Percentiles rank a stretch among this genome's conserved stretches.
phyloP scores from a whole-genome alignment of 2,888 invertebrate genomes.

The Drosophila subsilvestris region DNA sequence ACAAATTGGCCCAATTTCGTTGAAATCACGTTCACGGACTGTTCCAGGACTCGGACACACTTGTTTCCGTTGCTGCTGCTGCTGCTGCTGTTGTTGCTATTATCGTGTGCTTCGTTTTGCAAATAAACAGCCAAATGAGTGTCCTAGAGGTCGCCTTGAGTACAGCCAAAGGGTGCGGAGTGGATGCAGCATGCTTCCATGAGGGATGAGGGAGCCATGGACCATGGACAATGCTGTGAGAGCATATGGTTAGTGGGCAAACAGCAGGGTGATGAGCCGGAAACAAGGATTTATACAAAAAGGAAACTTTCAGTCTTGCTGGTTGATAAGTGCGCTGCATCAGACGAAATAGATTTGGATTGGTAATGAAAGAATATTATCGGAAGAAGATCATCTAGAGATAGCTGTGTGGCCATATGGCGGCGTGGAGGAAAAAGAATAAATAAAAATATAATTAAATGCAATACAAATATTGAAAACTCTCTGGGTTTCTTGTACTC shows the following conservation, averaged over 20 bases:
- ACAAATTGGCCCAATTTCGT: conserved; percentile 81
- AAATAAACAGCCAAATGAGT: conserved; percentile 79
- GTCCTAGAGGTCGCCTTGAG: conserved; percentile 60
- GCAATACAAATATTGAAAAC: background rate
- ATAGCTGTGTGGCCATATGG: background rate
- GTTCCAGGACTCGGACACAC: conserved; percentile 54
- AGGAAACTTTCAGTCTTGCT: conserved; percentile 9
- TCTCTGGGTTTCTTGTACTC: no score
- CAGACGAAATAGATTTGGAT: background rate
- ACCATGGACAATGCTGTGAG: conserved; percentile 8
- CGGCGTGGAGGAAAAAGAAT: background rate
- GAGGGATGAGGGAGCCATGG: conserved; percentile 1
- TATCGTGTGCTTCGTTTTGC: conserved; percentile 73
- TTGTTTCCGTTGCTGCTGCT: conserved; percentile 52
- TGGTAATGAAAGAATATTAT: conserved; percentile 4
- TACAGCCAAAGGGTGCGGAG: conserved; percentile 34
- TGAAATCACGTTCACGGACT: conserved; percentile 73
- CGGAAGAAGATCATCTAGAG: background rate
- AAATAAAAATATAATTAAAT: background rate
- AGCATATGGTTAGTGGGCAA: conserved; percentile 26
- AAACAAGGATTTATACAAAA: conserved; percentile 25
- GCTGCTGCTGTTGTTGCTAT: conserved; percentile 63
- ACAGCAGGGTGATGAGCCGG: conserved; percentile 26
- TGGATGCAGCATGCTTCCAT: background rate
- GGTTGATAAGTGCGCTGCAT: conserved; percentile 11